These are phyloP conservation scores for Hypercompe scribonia DNA, from an alignment of 2,888 invertebrate genomes.

Conservation along the genomic window DNA sequence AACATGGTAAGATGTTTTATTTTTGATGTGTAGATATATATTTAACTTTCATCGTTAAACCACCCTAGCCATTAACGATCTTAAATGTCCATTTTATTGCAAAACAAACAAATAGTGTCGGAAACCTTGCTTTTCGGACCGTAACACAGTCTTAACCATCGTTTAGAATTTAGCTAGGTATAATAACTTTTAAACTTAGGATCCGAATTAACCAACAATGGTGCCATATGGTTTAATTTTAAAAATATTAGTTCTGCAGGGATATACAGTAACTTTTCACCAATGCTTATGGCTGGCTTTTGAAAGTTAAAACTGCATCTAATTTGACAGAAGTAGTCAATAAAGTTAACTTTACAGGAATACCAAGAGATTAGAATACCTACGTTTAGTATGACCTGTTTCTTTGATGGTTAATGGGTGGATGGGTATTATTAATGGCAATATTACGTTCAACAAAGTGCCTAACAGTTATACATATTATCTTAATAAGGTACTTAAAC, in stretches of 20 bases:
- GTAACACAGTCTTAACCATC: neutral
- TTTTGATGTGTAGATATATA: neutral
- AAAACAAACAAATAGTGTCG: neutral
- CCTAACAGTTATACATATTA: constrained; percentile 31
- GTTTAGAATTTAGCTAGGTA: neutral
- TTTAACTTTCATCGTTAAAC: neutral
- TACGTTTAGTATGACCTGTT: neutral
- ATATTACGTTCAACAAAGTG: constrained; percentile 31
- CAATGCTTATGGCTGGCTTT: neutral
- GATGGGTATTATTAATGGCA: neutral
- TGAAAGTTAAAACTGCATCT: neutral
- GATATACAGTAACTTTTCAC: neutral
- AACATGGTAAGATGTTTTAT: neutral
- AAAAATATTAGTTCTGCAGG: neutral
- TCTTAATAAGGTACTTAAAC: constrained; percentile 25
- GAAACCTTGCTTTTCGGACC: neutral
- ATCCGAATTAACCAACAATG: neutral
- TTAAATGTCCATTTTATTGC: neutral
- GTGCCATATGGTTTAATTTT: constrained; percentile 1
- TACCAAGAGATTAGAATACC: neutral
- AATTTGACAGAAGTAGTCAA: neutral
- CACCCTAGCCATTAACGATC: neutral
- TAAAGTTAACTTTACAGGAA: neutral
- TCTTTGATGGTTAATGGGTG: neutral
- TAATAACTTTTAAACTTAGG: neutral